Evolutionary conservation across 2,113 vertebrate genomes (phyloP), one percentile per base, ranked within the genome.

Genomic region (Ancistrus triradiatus): DNA sequence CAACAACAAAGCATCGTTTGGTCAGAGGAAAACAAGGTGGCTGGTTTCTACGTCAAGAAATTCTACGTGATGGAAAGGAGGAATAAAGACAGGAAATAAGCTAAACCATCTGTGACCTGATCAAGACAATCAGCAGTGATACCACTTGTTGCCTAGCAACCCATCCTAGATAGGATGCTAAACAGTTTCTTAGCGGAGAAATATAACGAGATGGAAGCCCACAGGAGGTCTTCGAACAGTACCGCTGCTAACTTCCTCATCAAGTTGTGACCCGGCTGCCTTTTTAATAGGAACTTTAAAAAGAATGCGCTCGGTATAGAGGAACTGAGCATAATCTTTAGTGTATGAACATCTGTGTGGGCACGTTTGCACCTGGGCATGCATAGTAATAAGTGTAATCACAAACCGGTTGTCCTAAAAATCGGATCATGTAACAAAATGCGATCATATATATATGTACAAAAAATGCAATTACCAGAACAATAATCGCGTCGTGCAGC

Each of bases 401-500:
- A n/a, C n/a, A n/a, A n/a, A n/a, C n/a, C n/a, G n/a, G n/a, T n/a
- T n/a, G n/a, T n/a, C n/a, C n/a, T n/a, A n/a, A n/a, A n/a, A n/a
- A n/a, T n/a, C n/a, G n/a, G n/a, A n/a, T n/a, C n/a, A n/a, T n/a
- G n/a, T n/a, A n/a, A n/a, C n/a, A n/a, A 33, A 33, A 5, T 5
- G 28, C 4, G 9, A 33, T 33, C 28, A 33, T 33, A n/a, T 33
- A 33, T 5, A 25, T 25, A 58, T 27, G 31, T 22, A 10, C 33
- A 17, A 40, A 38, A 18, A n/a, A 8, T 31, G 1, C 11, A 63
- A 49, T 81, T 90, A 99, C 96, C 95, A 98, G 84, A 63, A 99
- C 90, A 27, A 96, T 90, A 42, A 98, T 87, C 0, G 94, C 85
- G 3, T 98, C 93, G 0, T 92, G 88, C 68, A 99, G 78, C 6